Conservation (phyloP, 2,113 vertebrate genomes). For the Pterocles burchelli region DNA sequence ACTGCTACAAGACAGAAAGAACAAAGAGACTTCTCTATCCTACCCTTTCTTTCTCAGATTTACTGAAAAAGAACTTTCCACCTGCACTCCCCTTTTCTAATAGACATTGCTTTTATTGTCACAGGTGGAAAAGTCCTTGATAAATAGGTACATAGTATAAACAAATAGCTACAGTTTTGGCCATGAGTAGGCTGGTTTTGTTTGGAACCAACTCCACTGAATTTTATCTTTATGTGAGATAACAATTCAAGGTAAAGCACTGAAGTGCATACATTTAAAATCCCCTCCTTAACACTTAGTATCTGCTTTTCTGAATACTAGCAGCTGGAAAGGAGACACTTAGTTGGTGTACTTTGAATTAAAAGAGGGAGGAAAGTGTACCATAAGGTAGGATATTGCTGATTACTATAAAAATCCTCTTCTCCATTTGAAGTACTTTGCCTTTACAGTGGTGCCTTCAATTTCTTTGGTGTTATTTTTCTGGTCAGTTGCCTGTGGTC, state of each 20-base stretch:
- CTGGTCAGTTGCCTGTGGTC: background rate
- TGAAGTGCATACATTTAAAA: background rate
- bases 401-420: background rate
- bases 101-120: background rate
- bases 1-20: background rate
- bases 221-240: background rate
- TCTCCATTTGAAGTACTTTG: background rate
- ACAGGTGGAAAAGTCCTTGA: background rate
- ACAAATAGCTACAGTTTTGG: background rate
- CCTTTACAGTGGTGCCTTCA: conserved; percentile 50
- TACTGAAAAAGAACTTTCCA: background rate
- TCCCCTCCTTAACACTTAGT: background rate
- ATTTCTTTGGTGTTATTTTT: background rate
- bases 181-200: background rate
- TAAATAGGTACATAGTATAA: background rate
- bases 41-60: background rate
- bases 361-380: background rate
- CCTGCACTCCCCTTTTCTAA: background rate
- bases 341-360: background rate
- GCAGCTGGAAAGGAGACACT: background rate
- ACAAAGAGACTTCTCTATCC: background rate
- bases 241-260: background rate
- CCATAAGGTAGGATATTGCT: background rate
- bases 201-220: background rate
- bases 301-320: background rate